A percentile compares a stretch with the other conserved stretches of the same genome.
phyloP scores from a whole-genome alignment of 1,140 invertebrate species.

The Drosophila subobscura region DNA sequence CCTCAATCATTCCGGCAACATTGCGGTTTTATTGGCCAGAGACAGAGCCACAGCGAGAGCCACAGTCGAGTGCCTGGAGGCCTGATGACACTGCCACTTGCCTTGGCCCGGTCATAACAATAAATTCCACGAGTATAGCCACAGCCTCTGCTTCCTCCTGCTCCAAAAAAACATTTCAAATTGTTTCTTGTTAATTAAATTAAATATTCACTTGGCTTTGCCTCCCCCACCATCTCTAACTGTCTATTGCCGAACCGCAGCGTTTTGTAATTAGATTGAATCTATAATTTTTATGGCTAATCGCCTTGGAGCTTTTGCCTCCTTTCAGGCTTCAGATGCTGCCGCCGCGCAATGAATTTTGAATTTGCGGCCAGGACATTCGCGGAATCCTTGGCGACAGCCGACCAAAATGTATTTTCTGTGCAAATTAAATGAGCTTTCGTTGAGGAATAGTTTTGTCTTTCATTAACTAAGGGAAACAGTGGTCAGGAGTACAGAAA shows the following conservation, averaged over 20 bases:
- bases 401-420: slow-evolving; percentile 55
- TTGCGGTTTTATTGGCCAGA: slow-evolving; percentile 59
- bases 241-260: slow-evolving; percentile 33
- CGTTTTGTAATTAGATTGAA: slow-evolving; percentile 83
- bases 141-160: background rate
- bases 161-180: slow-evolving; percentile 49
- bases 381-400: slow-evolving; percentile 30
- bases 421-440: slow-evolving; percentile 65
- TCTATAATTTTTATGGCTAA: slow-evolving; percentile 83
- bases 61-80: slow-evolving; percentile 3
- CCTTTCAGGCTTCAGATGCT: too few species aligned
- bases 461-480: slow-evolving; percentile 31
- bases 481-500: too few species aligned
- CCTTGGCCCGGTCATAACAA: slow-evolving; percentile 75
- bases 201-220: slow-evolving; percentile 71
- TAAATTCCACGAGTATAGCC: slow-evolving; percentile 59
- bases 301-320: slow-evolving; percentile 54
- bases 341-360: slow-evolving; percentile 55
- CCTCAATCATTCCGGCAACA: slow-evolving; percentile 64
- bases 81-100: slow-evolving; percentile 58
- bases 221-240: background rate
- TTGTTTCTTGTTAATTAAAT: slow-evolving; percentile 82
- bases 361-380: slow-evolving; percentile 61
- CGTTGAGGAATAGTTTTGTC: slow-evolving; percentile 3
- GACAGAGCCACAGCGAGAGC: slow-evolving; percentile 2